Percentiles rank a stretch among this genome's conserved stretches.
Evolutionary conservation across 2,797 vertebrate genomes (phyloP).

Genomic region (Alcedo quadribrachys): DNA sequence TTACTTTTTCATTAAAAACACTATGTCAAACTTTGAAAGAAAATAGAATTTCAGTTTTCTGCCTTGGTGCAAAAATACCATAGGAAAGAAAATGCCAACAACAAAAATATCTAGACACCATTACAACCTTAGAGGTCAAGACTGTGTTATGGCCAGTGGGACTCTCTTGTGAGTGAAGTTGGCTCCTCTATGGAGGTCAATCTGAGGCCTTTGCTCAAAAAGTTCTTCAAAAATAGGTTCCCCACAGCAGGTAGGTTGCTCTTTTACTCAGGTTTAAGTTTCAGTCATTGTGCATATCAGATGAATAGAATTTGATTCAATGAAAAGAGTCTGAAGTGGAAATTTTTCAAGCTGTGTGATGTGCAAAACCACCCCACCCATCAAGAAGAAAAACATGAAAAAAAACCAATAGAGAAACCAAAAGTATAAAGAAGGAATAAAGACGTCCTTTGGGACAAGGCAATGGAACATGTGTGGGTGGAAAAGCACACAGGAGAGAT

Average conservation of each 20-base stretch:
- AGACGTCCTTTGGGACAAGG: conserved; percentile 47
- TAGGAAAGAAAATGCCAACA: background rate
- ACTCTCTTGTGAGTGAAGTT: background rate
- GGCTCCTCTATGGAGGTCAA: background rate
- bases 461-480: conserved; percentile 42
- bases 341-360: conserved; percentile 22
- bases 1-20: background rate
- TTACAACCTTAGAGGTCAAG: background rate
- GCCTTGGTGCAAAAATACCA: background rate
- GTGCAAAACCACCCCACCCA: conserved; percentile 30
- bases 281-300: conserved; percentile 18
- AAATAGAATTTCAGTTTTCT: background rate
- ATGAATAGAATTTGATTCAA: conserved; percentile 33
- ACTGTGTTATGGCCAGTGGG: background rate
- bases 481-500: conserved; percentile 52
- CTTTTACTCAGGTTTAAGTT: background rate
- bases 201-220: background rate
- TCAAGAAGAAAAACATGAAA: conserved; percentile 48
- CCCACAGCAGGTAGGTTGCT: background rate
- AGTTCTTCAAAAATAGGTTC: background rate
- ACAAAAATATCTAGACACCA: background rate
- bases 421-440: conserved; percentile 46
- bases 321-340: conserved; percentile 36
- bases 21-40: background rate
- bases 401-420: conserved; percentile 41